phyloP scores from a whole-genome alignment of 2,888 invertebrate genomes.

The Tortrix viridana region DNA sequence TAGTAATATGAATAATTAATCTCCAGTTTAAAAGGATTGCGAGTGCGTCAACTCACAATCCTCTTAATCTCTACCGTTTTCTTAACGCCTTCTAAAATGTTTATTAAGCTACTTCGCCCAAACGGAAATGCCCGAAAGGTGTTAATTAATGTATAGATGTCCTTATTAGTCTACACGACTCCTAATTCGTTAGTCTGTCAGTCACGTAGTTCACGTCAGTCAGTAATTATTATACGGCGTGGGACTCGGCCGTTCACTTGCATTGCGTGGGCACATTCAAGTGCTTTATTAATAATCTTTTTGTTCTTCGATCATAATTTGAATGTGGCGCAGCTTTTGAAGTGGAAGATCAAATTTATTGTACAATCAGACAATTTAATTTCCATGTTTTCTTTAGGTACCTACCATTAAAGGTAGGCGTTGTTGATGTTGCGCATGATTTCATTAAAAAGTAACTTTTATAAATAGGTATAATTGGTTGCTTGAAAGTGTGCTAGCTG shows the following conservation, averaged over 20 bases:
- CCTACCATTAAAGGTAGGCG: too few relatives aligned
- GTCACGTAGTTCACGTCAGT: slow-evolving; percentile 42
- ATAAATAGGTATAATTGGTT: too few relatives aligned
- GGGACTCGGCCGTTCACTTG: slow-evolving; percentile 50
- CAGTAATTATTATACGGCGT: slow-evolving; percentile 49
- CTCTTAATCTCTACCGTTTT: slow-evolving; percentile 17
- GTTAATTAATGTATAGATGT: slow-evolving; percentile 40
- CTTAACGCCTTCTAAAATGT: slow-evolving; percentile 22
- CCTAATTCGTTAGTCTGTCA: slow-evolving; percentile 46
- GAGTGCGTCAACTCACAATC: too few relatives aligned
- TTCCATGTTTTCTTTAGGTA: too few relatives aligned
- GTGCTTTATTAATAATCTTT: slow-evolving; percentile 30
- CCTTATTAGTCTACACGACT: slow-evolving; percentile 46
- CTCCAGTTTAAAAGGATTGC: too few relatives aligned
- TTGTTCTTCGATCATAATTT: slow-evolving; percentile 29
- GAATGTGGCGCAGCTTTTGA: slow-evolving; percentile 18
- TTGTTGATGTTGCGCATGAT: too few relatives aligned
- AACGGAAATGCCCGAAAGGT: slow-evolving; percentile 14
- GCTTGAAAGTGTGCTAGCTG: too few relatives aligned
- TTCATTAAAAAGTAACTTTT: too few relatives aligned
- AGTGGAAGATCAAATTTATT: slow-evolving; percentile 5
- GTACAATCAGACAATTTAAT: neutral
- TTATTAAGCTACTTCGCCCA: slow-evolving; percentile 25
- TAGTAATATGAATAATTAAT: slow-evolving; percentile 21
- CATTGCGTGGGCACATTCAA: slow-evolving; percentile 49